Evolutionary conservation across 2,888 invertebrate species (phyloP).

Genomic region (Acrobasis repandana): DNA sequence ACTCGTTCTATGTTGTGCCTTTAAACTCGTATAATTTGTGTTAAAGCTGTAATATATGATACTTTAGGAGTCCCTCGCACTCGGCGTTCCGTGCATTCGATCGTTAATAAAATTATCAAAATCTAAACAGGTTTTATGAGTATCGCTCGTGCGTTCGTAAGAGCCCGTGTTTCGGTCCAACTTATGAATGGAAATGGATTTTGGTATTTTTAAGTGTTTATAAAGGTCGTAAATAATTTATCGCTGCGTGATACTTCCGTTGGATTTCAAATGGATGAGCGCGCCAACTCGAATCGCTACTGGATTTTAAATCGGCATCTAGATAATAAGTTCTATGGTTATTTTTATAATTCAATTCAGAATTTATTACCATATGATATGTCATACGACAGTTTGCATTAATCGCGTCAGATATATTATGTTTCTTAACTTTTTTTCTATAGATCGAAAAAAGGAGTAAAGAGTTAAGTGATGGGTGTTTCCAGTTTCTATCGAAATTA

Average conservation of each 20-base stretch:
- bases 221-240: slow-evolving; percentile 79
- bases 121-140: slow-evolving; percentile 80
- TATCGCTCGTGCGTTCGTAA: slow-evolving; percentile 70
- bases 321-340: slow-evolving; percentile 45
- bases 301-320: slow-evolving; percentile 67
- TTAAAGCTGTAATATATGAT: slow-evolving; percentile 82
- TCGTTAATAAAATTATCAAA: slow-evolving; percentile 83
- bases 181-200: slow-evolving; percentile 82
- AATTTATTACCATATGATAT: slow-evolving; percentile 32
- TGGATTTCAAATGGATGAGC: slow-evolving; percentile 68
- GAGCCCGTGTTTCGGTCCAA: slow-evolving; percentile 61
- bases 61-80: slow-evolving; percentile 71
- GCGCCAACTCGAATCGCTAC: slow-evolving; percentile 68
- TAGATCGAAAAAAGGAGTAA: neutral
- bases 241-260: slow-evolving; percentile 81
- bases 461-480: neutral
- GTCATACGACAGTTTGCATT: slow-evolving; percentile 32
- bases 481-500: neutral
- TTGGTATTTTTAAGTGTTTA: slow-evolving; percentile 80
- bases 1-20: slow-evolving; percentile 76
- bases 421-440: neutral
- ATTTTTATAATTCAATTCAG: slow-evolving; percentile 44
- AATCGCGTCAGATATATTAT: slow-evolving; percentile 23
- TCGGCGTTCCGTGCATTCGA: slow-evolving; percentile 72
- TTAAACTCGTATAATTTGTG: slow-evolving; percentile 82